Percentiles rank a stretch among this genome's conserved stretches.
These are phyloP conservation scores for Haliclystus octoradiatus DNA, from an alignment of 30 jellyfish, hydroid and myxozoan species.

Conservation along the genomic window DNA sequence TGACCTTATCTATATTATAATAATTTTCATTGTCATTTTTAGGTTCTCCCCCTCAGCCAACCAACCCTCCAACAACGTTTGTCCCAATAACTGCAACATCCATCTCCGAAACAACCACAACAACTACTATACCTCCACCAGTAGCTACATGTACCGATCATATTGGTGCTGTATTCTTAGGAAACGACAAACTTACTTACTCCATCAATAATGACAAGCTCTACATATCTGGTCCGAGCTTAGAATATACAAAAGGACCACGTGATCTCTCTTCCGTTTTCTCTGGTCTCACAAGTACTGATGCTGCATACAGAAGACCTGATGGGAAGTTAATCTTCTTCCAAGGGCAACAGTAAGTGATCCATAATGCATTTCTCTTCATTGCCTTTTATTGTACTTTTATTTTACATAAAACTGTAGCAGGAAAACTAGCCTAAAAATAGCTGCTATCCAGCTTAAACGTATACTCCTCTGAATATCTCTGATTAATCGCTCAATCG, in stretches of 20 bases:
- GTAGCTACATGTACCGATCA: constrained; percentile 14
- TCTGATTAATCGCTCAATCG: too few species aligned
- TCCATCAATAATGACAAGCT: constrained; percentile 30
- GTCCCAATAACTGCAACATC: neutral
- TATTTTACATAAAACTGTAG: too few species aligned
- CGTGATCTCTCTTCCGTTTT: constrained; percentile 23
- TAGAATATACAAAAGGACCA: constrained; percentile 39
- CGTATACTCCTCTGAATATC: too few species aligned
- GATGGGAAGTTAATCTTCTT: constrained; percentile 60
- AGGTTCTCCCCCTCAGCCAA: neutral
- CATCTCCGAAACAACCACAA: constrained; percentile 5
- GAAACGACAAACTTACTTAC: constrained; percentile 15
- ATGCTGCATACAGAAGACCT: constrained; percentile 56
- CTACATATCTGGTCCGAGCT: constrained; percentile 12
- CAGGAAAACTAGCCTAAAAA: too few species aligned
- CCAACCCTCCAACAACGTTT: neutral
- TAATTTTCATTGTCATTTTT: too few species aligned
- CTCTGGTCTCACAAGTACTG: constrained; percentile 45
- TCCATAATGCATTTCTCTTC: too few species aligned
- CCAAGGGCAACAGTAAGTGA: constrained; percentile 29
- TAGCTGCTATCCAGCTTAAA: too few species aligned
- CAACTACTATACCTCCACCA: neutral
- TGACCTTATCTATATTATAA: too few species aligned
- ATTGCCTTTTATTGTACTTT: too few species aligned
- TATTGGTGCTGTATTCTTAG: constrained; percentile 31